phyloP scores from a whole-genome alignment of 2,888 invertebrate genomes.

The Andrena marginata region DNA sequence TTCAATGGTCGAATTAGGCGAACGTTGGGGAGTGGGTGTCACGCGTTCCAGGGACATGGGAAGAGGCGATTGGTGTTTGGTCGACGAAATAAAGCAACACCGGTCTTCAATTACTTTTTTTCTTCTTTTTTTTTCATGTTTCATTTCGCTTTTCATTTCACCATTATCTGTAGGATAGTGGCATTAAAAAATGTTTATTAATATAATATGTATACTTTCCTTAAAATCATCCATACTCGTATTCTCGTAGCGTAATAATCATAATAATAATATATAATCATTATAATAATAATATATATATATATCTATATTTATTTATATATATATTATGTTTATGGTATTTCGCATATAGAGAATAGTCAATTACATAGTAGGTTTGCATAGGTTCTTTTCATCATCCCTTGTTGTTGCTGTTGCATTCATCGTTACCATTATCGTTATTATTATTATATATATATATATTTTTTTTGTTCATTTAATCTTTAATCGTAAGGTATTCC shows the following conservation, averaged over 20 bases:
- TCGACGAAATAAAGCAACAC: conserved; percentile 6
- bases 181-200: conserved; percentile 84
- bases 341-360: conserved; percentile 81
- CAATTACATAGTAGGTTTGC: conserved; percentile 79
- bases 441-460: conserved; percentile 48
- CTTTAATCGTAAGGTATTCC: conserved; percentile 79
- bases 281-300: conserved; percentile 66
- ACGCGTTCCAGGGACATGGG: not conserved
- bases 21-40: not conserved
- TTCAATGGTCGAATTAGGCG: not conserved
- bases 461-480: conserved; percentile 72
- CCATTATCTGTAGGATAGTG: conserved; percentile 83
- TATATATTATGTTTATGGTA: conserved; percentile 80
- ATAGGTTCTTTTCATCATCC: conserved; percentile 66
- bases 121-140: conserved; percentile 42
- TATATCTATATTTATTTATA: conserved; percentile 73
- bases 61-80: not conserved
- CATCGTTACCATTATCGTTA: conserved; percentile 46
- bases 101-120: conserved; percentile 34
- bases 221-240: conserved; percentile 84
- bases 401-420: conserved; percentile 36
- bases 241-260: conserved; percentile 82
- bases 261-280: conserved; percentile 78
- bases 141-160: conserved; percentile 80
- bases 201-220: conserved; percentile 84